A percentile compares a stretch with the other conserved stretches of the same genome.
Conservation (phyloP, 2,888 invertebrate species). For the Patella ulyssiponensis region DNA sequence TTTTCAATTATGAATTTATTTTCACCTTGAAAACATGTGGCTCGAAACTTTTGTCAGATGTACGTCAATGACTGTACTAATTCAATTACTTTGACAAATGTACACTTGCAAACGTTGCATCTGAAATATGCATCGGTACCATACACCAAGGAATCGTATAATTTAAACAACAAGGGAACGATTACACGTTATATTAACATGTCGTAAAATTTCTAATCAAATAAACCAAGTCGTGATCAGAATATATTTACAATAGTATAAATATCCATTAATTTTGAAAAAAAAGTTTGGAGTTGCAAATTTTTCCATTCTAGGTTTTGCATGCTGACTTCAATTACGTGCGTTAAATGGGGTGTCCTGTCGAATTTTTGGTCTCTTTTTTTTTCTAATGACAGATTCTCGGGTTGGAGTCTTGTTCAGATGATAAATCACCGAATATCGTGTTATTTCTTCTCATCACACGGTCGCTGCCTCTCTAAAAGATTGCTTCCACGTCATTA, state of each 20-base stretch:
- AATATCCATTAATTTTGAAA: too few species aligned
- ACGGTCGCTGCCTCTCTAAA: conserved; percentile 5
- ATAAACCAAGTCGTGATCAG: background rate
- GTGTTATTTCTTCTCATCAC: conserved; percentile 11
- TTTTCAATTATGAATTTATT: too few species aligned
- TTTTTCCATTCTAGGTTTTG: background rate
- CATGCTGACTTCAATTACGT: background rate
- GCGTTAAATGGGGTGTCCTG: conserved; percentile 12
- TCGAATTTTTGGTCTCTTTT: conserved; percentile 6
- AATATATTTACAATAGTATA: conserved; percentile 3
- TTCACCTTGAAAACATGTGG: too few species aligned
- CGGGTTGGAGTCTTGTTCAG: background rate
- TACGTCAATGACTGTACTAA: too few species aligned
- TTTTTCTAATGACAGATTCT: conserved; percentile 1
- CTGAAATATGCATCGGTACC: too few species aligned
- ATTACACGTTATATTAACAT: too few species aligned
- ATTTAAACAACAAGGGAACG: too few species aligned
- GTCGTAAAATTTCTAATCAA: too few species aligned
- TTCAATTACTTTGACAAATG: too few species aligned
- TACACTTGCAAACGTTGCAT: too few species aligned
- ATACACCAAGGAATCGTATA: too few species aligned
- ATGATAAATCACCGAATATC: conserved; percentile 9
- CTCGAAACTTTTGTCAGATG: too few species aligned
- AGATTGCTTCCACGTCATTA: conserved; percentile 12
- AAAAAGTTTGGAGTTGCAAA: background rate